Percentiles rank a stretch among this genome's conserved stretches.
Conservation (phyloP, 1,140 invertebrate genomes). For the Coptotermes formosanus region DNA sequence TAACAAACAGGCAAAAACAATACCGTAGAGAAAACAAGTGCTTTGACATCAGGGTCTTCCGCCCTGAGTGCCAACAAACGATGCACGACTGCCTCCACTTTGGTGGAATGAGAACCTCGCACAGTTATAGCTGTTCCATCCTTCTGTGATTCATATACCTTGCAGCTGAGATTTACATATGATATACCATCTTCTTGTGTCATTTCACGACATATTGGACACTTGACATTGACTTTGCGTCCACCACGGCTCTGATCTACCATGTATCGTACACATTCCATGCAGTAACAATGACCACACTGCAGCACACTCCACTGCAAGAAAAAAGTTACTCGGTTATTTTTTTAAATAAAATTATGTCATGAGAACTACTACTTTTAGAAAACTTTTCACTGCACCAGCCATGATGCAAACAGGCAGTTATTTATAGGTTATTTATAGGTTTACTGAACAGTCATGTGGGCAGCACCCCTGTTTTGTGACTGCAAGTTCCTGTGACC, state of each 20-base stretch:
- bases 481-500: too few species aligned
- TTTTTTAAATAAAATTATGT: too few species aligned
- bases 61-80: conserved; percentile 57
- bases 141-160: conserved; percentile 42
- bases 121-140: conserved; percentile 37
- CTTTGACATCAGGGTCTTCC: conserved; percentile 60
- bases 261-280: conserved; percentile 57
- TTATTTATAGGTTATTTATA: too few species aligned
- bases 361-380: too few species aligned
- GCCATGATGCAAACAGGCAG: too few species aligned
- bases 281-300: conserved; percentile 69
- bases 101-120: conserved; percentile 66
- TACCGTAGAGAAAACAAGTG: conserved; percentile 71
- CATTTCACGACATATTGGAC: conserved; percentile 65
- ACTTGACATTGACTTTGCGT: conserved; percentile 44
- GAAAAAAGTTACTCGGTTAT: conserved; percentile 20
- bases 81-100: conserved; percentile 67
- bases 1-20: conserved; percentile 30
- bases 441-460: too few species aligned
- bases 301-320: conserved; percentile 63
- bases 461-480: too few species aligned
- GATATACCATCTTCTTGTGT: conserved; percentile 57
- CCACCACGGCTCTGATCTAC: conserved; percentile 35
- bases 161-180: conserved; percentile 53
- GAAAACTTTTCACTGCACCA: too few species aligned